phyloP scores from a whole-genome alignment of 2,797 vertebrate genomes.

The Hafferia zeledoni region DNA sequence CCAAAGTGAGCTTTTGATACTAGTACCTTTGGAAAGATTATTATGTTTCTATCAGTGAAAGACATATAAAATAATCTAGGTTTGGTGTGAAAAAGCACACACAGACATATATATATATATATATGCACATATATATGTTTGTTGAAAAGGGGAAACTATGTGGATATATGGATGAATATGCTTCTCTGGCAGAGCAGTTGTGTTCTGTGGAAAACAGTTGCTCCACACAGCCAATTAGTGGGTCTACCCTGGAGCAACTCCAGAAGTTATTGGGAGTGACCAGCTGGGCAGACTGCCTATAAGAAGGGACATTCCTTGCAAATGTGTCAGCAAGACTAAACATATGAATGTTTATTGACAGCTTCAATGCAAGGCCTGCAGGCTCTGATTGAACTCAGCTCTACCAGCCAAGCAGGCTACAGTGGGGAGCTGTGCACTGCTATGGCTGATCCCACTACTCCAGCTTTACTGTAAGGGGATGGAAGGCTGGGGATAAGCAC shows the following conservation, averaged over 20 bases:
- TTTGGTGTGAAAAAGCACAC: background rate
- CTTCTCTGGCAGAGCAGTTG: background rate
- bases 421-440: accelerated
- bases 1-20: background rate
- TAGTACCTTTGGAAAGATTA: background rate
- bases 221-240: too few species aligned
- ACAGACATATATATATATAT: too few species aligned
- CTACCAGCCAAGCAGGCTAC: background rate
- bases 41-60: background rate
- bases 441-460: background rate
- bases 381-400: background rate
- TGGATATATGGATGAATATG: background rate
- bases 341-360: background rate
- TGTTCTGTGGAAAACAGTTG: background rate
- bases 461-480: background rate
- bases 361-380: background rate
- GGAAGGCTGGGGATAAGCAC: background rate
- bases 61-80: background rate
- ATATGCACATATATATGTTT: too few species aligned
- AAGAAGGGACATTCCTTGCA: background rate
- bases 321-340: background rate
- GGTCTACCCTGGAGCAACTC: background rate
- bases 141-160: background rate
- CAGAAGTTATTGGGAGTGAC: background rate
- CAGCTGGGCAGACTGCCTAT: accelerated